phyloP scores from a whole-genome alignment of 2,113 vertebrate species.

The Paedocypris sp. region DNA sequence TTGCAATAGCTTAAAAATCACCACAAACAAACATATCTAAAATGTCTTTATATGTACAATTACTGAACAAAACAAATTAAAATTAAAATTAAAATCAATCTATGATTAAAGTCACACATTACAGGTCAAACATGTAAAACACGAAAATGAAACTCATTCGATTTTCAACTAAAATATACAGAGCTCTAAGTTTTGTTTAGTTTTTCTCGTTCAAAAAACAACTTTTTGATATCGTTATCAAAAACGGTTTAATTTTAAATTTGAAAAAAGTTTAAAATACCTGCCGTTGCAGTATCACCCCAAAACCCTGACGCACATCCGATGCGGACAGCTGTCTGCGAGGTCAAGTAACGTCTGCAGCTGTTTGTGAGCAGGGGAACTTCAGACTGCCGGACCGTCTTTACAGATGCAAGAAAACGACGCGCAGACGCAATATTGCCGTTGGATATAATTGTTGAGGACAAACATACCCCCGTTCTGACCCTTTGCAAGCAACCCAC shows the following conservation, averaged over 20 bases:
- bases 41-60: too few relatives aligned
- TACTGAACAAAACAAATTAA: too few relatives aligned
- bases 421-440: not conserved
- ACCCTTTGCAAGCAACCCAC: not conserved
- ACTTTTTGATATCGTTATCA: not conserved
- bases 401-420: not conserved
- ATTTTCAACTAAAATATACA: too few relatives aligned
- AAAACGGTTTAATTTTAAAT: not conserved
- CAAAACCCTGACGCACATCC: constrained; percentile 72
- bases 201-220: too few relatives aligned
- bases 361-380: not conserved
- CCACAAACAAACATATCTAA: too few relatives aligned
- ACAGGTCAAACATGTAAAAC: too few relatives aligned
- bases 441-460: not conserved
- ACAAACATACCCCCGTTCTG: not conserved
- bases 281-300: constrained; percentile 67
- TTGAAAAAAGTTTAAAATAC: too few relatives aligned
- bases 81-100: too few relatives aligned
- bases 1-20: too few relatives aligned
- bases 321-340: constrained; percentile 46
- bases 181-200: too few relatives aligned
- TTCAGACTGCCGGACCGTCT: not conserved
- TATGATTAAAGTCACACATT: too few relatives aligned
- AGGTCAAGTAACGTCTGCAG: not conserved
- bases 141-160: too few relatives aligned